A percentile compares a stretch with the other conserved stretches of the same genome.
Conservation (phyloP, 2,888 invertebrate species). For the Drosophila koepferae region DNA sequence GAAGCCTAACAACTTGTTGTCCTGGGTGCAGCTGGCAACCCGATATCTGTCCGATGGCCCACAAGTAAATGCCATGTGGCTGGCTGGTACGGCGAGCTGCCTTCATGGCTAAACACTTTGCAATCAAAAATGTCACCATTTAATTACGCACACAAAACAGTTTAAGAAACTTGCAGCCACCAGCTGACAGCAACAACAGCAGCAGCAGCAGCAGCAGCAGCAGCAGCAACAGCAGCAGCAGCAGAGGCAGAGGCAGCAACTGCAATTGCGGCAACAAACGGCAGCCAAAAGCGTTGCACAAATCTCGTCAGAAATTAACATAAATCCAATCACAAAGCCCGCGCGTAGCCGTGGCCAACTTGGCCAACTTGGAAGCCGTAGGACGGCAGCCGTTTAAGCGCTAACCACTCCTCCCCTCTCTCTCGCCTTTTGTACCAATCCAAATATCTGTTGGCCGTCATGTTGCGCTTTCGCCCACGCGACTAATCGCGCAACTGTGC, state of each 20-base stretch:
- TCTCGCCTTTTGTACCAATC: constrained; percentile 18
- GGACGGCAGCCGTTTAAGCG: constrained; percentile 69
- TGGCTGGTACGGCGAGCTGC: constrained; percentile 19
- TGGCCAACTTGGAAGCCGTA: constrained; percentile 70
- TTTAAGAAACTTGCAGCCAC: constrained; percentile 70
- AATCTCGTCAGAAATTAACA: constrained; percentile 79
- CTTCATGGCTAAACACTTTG: constrained; percentile 62
- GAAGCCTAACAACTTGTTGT: constrained; percentile 33
- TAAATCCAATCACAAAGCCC: constrained; percentile 79
- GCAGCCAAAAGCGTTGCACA: constrained; percentile 72
- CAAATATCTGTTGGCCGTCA: constrained; percentile 72
- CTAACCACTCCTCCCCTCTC: not conserved
- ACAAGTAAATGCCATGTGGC: constrained; percentile 43
- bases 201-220: not conserved
- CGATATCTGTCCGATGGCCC: constrained; percentile 46
- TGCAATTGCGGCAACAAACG: constrained; percentile 48
- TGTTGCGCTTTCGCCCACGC: constrained; percentile 78
- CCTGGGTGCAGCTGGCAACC: constrained; percentile 38
- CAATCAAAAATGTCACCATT: constrained; percentile 79
- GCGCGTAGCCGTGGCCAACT: constrained; percentile 50
- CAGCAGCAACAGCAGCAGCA: constrained; percentile 17
- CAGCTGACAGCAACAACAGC: constrained; percentile 62
- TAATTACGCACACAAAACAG: constrained; percentile 79
- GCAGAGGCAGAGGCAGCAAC: constrained; percentile 20
- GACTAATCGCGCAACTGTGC: constrained; percentile 70